A percentile compares a stretch with the other conserved stretches of the same genome.
phyloP scores from a whole-genome alignment of 1,140 invertebrate species.

The Paraescarpia echinospica region DNA sequence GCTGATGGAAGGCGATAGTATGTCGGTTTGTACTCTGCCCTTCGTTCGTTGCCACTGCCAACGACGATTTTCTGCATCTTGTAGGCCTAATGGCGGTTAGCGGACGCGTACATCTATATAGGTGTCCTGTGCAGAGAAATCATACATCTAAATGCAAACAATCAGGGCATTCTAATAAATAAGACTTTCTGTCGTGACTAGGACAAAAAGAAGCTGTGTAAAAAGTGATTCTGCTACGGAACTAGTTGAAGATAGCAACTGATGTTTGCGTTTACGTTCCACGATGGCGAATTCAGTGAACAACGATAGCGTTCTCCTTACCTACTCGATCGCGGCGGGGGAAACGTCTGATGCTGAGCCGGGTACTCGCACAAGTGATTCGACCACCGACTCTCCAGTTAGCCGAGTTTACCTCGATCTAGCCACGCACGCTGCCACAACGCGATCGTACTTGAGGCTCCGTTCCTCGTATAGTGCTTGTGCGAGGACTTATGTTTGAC shows the following conservation, averaged over 20 bases:
- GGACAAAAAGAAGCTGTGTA: not conserved
- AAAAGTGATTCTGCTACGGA: not conserved
- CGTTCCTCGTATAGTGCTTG: not conserved
- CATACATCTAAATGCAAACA: not conserved
- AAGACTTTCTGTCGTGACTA: not conserved
- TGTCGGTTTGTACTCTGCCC: not conserved
- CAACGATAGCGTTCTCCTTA: not conserved
- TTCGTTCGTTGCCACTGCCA: not conserved
- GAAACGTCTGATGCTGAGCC: not conserved
- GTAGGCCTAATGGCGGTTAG: not conserved
- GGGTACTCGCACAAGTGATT: not conserved
- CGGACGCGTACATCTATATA: not conserved
- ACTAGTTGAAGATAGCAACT: not conserved
- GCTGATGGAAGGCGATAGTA: not conserved
- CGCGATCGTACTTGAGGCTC: not conserved
- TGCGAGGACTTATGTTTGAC: not conserved
- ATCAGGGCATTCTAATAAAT: not conserved
- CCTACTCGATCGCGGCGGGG: not conserved
- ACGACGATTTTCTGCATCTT: not conserved
- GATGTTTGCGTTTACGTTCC: not conserved
- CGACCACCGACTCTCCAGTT: too few species aligned
- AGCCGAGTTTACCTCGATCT: not conserved
- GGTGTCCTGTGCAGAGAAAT: not conserved
- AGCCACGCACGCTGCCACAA: not conserved
- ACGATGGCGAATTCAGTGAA: not conserved